Conservation (phyloP, 2,888 invertebrate genomes). For the Coecobrya sp. region DNA sequence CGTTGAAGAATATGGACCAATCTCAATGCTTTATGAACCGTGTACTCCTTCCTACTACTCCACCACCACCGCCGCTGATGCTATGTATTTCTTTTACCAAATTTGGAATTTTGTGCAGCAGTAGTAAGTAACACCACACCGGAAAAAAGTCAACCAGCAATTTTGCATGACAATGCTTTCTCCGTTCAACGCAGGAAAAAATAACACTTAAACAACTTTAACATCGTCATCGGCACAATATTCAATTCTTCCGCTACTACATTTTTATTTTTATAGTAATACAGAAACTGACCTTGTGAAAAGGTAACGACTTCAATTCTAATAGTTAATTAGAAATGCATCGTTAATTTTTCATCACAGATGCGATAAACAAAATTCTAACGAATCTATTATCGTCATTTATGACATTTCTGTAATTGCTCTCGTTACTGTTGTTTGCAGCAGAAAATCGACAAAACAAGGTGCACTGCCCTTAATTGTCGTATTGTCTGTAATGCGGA, state of each 20-base stretch:
- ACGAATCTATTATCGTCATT: too few species aligned
- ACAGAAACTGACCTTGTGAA: not conserved
- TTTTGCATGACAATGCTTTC: not conserved
- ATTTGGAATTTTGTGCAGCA: not conserved
- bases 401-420: too few species aligned
- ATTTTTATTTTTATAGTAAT: too few species aligned
- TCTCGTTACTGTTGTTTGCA: too few species aligned
- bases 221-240: not conserved
- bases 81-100: slow-evolving; percentile 27
- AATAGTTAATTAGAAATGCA: too few species aligned
- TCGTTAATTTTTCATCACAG: too few species aligned
- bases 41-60: slow-evolving; percentile 63
- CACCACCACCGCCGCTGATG: slow-evolving; percentile 6
- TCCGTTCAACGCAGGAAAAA: not conserved
- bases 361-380: too few species aligned
- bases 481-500: too few species aligned
- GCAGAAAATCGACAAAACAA: too few species aligned
- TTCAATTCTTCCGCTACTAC: not conserved
- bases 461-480: too few species aligned
- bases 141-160: not conserved
- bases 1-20: slow-evolving; percentile 86
- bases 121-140: not conserved
- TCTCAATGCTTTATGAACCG: slow-evolving; percentile 86
- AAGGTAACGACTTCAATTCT: too few species aligned
- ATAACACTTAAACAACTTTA: not conserved